Percentiles rank a stretch among this genome's conserved stretches.
These are phyloP conservation scores for Silurus asotus DNA, from an alignment of 2,113 vertebrate species.

Conservation along the genomic window DNA sequence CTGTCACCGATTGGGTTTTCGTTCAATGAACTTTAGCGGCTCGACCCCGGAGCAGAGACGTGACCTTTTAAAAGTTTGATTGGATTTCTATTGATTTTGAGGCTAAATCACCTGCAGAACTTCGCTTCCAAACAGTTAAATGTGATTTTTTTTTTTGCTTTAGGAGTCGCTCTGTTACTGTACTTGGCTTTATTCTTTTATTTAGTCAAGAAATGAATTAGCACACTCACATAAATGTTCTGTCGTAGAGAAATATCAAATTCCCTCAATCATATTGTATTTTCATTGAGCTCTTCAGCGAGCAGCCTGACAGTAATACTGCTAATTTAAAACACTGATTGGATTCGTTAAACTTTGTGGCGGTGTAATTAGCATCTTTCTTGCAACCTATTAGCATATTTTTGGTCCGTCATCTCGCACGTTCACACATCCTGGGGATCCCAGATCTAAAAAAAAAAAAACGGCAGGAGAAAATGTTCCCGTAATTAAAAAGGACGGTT, in stretches of 20 bases:
- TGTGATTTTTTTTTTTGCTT: not conserved
- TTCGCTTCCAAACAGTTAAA: not conserved
- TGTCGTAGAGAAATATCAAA: not conserved
- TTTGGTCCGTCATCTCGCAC: not conserved
- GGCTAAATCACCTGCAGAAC: not conserved
- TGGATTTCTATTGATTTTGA: slow-evolving; percentile 33
- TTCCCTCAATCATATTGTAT: not conserved
- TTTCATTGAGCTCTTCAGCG: not conserved
- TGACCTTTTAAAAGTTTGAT: slow-evolving; percentile 38
- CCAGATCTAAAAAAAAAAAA: not conserved
- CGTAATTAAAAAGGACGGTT: too few relatives aligned
- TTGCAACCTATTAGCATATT: slow-evolving; percentile 1
- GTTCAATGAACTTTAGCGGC: slow-evolving; percentile 26
- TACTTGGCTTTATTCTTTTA: not conserved
- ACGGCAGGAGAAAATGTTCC: too few relatives aligned
- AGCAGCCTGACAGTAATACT: slow-evolving; percentile 18
- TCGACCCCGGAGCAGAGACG: not conserved
- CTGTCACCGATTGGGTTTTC: slow-evolving; percentile 28
- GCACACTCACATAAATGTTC: not conserved
- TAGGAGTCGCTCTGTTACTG: not conserved
- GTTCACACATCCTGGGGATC: not conserved
- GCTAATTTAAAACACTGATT: slow-evolving; percentile 34
- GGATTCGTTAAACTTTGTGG: slow-evolving; percentile 35
- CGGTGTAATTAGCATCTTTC: slow-evolving; percentile 21
- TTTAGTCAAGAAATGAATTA: not conserved